Base-by-base conservation (phyloP, 2,888 invertebrate species). In the Atrina japonica region DNA sequence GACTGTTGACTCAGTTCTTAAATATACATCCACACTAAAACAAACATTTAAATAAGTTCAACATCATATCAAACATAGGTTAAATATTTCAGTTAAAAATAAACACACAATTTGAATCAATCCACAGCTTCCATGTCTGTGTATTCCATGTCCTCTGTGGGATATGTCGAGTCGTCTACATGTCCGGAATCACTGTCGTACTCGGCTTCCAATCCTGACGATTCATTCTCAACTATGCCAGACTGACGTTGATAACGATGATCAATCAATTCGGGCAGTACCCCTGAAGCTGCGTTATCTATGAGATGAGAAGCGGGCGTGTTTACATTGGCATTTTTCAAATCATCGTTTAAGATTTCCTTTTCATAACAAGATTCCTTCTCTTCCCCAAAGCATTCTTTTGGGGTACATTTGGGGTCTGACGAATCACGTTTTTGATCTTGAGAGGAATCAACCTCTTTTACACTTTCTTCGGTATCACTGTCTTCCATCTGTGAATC, bases 91-190 rank as follows among this genome's bases (percentile, higher is more conserved):
- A n/a, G n/a, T n/a, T n/a, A n/a, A n/a, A n/a, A n/a, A n/a, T n/a
- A n/a, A n/a, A n/a, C n/a, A n/a, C n/a, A n/a, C n/a, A n/a, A n/a
- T n/a, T n/a, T n/a, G n/a, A 5, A 40, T 59, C 56, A 86, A 73
- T 86, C 86, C 0, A 86, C 85, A 40, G 85, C 83, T 59, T 86
- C 86, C 86, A 86, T 86, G 65, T 86, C 86, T 5, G 85, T 86
- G 61, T 86, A 86, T 6, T 78, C 81, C 5, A 18, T 43, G 27
- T 45, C 60, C 18, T 16, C 52, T 30, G 40, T 60, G n/a, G 60
- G 29, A 49, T n/a, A 29, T 3, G 30, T n/a, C 2, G 52, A 52
- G 7, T 45, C 53, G 23, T 67, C 60, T 21, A 30, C 29, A 21
- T 27, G 29, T 9, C 23, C 29, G 5, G 29, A 30, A 5, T 53